phyloP scores from a whole-genome alignment of 2,888 invertebrate genomes.

The Sarcophaga carnaria region DNA sequence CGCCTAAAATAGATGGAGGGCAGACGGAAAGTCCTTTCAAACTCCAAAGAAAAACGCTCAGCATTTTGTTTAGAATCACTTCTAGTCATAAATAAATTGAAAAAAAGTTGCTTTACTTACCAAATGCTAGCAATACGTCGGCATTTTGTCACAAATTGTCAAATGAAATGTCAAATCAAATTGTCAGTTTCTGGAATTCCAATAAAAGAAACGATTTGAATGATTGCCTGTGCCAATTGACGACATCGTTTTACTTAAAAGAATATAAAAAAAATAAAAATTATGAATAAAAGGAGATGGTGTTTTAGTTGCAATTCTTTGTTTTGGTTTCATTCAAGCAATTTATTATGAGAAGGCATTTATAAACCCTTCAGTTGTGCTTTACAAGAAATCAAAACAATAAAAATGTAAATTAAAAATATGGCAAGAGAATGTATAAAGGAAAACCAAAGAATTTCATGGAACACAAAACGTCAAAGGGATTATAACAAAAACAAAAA shows the following conservation, averaged over 20 bases:
- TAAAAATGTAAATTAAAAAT: slow-evolving; percentile 31
- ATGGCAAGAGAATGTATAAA: not conserved
- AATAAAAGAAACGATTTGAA: slow-evolving; percentile 4
- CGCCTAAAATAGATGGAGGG: too few species aligned
- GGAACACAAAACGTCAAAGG: too few species aligned
- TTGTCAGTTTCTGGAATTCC: slow-evolving; percentile 26
- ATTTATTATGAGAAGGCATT: not conserved
- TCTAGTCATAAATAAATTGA: slow-evolving; percentile 23
- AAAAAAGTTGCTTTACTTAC: not conserved
- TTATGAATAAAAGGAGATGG: not conserved
- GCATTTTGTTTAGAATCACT: too few species aligned
- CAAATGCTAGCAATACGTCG: slow-evolving; percentile 14
- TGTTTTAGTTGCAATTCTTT: not conserved
- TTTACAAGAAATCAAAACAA: slow-evolving; percentile 55
- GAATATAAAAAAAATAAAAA: too few species aligned
- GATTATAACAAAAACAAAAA: not conserved
- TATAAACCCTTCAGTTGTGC: not conserved
- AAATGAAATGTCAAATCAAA: slow-evolving; percentile 28
- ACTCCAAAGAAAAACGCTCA: too few species aligned
- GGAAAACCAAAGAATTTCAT: slow-evolving; percentile 10
- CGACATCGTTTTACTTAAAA: too few species aligned
- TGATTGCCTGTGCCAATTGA: slow-evolving; percentile 21
- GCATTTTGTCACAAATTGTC: slow-evolving; percentile 34
- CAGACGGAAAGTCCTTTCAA: too few species aligned
- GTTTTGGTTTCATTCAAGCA: not conserved